phyloP scores from a whole-genome alignment of 2,797 vertebrate genomes.

The Spinus olivaceus region DNA sequence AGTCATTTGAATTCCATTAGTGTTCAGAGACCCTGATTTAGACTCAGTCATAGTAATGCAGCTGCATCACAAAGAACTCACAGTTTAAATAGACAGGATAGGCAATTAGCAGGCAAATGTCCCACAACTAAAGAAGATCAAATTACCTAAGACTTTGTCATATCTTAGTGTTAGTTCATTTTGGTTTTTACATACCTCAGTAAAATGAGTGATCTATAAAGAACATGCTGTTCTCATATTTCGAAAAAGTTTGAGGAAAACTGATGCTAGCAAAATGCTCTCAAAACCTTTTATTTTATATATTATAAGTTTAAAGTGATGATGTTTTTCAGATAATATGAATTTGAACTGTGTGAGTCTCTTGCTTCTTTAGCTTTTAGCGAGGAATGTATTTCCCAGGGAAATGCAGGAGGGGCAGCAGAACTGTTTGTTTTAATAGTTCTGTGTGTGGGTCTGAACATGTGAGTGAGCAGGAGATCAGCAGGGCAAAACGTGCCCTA shows the following conservation, averaged over 20 bases:
- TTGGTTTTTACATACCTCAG: background rate
- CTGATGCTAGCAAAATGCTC: background rate
- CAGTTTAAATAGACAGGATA: background rate
- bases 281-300: background rate
- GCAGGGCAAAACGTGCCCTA: slow-evolving; percentile 55
- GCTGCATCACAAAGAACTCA: background rate
- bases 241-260: background rate
- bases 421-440: slow-evolving; percentile 14
- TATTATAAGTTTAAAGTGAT: background rate
- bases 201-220: background rate
- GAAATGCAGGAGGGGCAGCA: background rate
- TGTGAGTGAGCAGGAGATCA: slow-evolving; percentile 39
- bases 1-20: slow-evolving; percentile 14
- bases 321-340: background rate
- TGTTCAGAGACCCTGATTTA: background rate
- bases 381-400: background rate
- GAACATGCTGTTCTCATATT: background rate
- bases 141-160: background rate
- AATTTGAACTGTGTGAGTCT: background rate
- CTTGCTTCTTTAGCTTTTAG: background rate
- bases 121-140: background rate
- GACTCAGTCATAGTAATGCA: background rate
- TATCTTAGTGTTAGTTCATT: background rate
- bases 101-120: background rate
- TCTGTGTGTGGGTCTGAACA: background rate